Percentiles rank a stretch among this genome's conserved stretches.
Conservation (phyloP, 2,797 vertebrate genomes). For the Botia kubotai region DNA sequence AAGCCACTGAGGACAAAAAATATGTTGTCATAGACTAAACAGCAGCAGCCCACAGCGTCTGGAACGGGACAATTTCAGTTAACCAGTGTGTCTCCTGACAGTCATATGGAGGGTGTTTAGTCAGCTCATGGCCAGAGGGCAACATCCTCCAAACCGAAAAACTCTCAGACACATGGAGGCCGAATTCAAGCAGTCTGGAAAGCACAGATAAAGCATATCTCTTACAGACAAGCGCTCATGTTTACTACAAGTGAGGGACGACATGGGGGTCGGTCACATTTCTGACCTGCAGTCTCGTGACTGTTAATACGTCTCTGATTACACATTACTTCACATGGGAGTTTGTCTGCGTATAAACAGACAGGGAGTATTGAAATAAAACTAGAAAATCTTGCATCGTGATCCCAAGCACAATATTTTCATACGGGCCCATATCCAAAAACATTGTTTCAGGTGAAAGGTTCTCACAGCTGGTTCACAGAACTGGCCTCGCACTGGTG, state of each 20-base stretch:
- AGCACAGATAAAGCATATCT: slow-evolving; percentile 79
- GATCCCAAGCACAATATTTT: neutral
- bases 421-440: neutral
- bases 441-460: slow-evolving; percentile 20
- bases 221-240: slow-evolving; percentile 51
- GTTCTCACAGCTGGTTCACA: neutral
- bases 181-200: slow-evolving; percentile 60
- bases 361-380: neutral
- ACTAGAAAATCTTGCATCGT: neutral
- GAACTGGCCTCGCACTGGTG: neutral
- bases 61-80: neutral
- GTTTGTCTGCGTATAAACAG: neutral
- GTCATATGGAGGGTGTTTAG: slow-evolving; percentile 38
- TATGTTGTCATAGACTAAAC: slow-evolving; percentile 15
- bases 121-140: slow-evolving; percentile 19
- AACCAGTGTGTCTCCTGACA: slow-evolving; percentile 36
- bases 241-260: slow-evolving; percentile 59
- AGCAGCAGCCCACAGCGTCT: slow-evolving; percentile 11
- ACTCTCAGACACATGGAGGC: slow-evolving; percentile 12
- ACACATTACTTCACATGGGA: neutral
- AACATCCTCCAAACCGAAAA: slow-evolving; percentile 46
- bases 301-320: neutral
- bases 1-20: neutral
- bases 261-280: neutral
- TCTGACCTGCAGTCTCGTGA: neutral